Evolutionary conservation across 2,113 vertebrate genomes (phyloP).

Genomic region (Lagopus leucura): DNA sequence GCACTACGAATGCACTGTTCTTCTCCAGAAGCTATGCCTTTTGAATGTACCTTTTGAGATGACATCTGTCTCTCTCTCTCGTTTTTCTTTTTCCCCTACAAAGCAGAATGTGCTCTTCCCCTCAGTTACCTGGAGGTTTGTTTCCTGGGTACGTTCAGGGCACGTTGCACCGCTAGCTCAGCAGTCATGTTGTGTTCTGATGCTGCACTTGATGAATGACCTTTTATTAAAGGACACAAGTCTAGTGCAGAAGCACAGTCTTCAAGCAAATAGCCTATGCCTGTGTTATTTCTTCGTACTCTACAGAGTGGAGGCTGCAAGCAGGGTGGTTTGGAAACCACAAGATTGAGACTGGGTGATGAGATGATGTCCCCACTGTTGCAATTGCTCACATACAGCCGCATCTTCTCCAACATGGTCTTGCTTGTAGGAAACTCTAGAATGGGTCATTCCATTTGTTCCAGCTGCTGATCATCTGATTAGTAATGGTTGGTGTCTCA

Average conservation of each 20-base stretch:
- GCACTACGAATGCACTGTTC: conserved; percentile 64
- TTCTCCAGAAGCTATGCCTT: conserved; percentile 42
- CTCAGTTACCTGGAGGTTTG: conserved; percentile 1
- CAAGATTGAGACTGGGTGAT: not conserved
- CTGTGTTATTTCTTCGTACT: not conserved
- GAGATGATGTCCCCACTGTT: accelerated
- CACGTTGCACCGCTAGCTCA: not conserved
- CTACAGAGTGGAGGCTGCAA: not conserved
- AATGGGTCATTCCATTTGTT: not conserved
- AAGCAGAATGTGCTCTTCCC: conserved; percentile 1
- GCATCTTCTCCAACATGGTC: not conserved
- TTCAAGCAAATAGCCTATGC: not conserved
- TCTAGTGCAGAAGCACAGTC: not conserved
- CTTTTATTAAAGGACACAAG: conserved; percentile 25
- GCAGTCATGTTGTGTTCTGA: conserved; percentile 21
- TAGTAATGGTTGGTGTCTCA: not conserved
- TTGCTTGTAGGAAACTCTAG: not conserved
- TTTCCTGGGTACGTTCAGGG: conserved; percentile 5
- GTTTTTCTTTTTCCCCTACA: not conserved
- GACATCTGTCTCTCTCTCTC: conserved; percentile 11
- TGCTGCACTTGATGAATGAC: not conserved
- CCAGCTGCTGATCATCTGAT: not conserved
- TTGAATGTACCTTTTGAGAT: conserved; percentile 45
- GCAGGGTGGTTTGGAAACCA: not conserved
- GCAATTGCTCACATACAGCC: not conserved